Percentiles rank a stretch among this genome's conserved stretches.
phyloP scores from a whole-genome alignment of 1,140 invertebrate species.

The Ooceraea biroi region DNA sequence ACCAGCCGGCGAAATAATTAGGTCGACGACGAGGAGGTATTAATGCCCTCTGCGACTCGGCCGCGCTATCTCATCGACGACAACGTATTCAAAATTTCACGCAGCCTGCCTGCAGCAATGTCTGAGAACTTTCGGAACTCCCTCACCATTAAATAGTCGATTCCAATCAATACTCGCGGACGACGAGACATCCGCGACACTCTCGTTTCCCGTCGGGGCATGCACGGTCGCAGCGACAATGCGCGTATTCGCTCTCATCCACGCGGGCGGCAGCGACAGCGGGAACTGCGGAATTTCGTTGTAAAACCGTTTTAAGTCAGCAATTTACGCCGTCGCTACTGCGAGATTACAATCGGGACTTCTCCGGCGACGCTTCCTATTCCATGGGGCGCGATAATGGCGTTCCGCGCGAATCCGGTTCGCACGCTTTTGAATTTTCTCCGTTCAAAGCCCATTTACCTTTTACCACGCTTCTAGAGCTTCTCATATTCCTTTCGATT shows the following conservation, averaged over 20 bases:
- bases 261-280: no score
- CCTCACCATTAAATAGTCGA: conserved; percentile 17
- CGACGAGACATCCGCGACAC: conserved; percentile 10
- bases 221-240: background rate
- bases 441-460: background rate
- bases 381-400: background rate
- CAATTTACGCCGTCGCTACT: background rate
- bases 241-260: background rate
- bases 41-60: background rate
- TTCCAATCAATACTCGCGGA: conserved; percentile 32
- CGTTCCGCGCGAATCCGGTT: background rate
- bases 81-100: conserved; percentile 19
- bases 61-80: background rate
- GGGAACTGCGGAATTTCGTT: conserved; percentile 10
- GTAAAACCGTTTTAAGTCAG: conserved; percentile 11
- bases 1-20: conserved; percentile 26
- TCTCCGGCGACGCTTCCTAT: conserved; percentile 6
- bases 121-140: conserved; percentile 5
- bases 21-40: background rate
- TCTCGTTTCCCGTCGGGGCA: background rate
- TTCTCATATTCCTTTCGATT: background rate
- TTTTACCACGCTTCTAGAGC: background rate
- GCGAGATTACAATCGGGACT: conserved; percentile 6
- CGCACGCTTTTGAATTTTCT: background rate
- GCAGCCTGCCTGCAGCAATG: background rate